These are phyloP conservation scores for Vanessa cardui DNA, from an alignment of 2,888 invertebrate species.

Conservation along the genomic window DNA sequence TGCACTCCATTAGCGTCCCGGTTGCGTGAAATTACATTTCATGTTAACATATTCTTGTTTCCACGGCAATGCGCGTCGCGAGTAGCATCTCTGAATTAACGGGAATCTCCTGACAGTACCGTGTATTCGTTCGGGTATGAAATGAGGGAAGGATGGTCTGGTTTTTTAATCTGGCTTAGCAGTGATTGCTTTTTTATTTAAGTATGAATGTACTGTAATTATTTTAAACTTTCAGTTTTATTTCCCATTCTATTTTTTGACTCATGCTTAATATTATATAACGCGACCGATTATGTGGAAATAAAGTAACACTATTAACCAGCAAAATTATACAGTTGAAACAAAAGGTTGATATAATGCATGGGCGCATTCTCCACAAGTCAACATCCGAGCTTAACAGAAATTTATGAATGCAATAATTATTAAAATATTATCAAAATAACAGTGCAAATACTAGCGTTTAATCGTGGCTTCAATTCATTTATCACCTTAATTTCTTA, in stretches of 20 bases:
- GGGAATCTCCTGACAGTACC: slow-evolving; percentile 42
- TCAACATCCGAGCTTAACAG: background rate
- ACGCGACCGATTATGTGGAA: too few species aligned
- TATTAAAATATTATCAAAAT: background rate
- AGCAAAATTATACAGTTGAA: background rate
- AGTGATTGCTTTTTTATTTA: background rate
- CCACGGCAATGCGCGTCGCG: slow-evolving; percentile 19
- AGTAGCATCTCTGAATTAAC: slow-evolving; percentile 40
- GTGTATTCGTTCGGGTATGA: slow-evolving; percentile 41
- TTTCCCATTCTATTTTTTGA: background rate
- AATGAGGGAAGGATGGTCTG: slow-evolving; percentile 27
- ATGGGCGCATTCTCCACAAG: background rate
- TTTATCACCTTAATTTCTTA: too few species aligned
- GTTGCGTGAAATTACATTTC: slow-evolving; percentile 44
- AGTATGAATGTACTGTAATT: too few species aligned
- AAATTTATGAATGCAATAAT: slow-evolving; percentile 1
- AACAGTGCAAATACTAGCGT: background rate
- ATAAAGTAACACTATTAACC: too few species aligned
- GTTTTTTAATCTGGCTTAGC: slow-evolving; percentile 20
- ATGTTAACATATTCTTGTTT: slow-evolving; percentile 44
- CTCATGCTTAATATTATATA: too few species aligned
- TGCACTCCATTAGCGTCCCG: slow-evolving; percentile 39
- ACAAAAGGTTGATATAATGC: background rate
- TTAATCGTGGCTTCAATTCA: too few species aligned
- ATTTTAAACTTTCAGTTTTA: too few species aligned